Conservation (phyloP, 2,797 vertebrate species). For the Enteromius radiatus region DNA sequence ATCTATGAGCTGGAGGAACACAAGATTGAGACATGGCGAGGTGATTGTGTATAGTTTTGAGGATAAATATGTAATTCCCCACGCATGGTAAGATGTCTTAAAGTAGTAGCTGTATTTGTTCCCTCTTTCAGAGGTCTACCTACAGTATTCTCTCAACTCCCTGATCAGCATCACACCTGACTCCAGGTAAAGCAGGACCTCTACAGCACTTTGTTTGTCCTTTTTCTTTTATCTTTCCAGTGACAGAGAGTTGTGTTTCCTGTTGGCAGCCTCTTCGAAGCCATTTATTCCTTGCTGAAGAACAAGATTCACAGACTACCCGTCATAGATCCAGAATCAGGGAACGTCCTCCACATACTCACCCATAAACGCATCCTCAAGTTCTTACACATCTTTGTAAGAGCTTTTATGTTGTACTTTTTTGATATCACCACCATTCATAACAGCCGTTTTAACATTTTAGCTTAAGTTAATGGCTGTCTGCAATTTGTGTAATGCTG, state of each 20-base stretch:
- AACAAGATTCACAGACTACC: slow-evolving; percentile 98
- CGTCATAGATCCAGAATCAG: slow-evolving; percentile 93
- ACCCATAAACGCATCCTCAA: slow-evolving; percentile 99
- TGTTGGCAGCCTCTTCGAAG: slow-evolving; percentile 89
- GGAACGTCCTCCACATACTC: slow-evolving; percentile 98
- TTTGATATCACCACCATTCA: neutral
- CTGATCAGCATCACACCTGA: slow-evolving; percentile 98
- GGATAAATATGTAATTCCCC: neutral
- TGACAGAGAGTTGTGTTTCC: slow-evolving; percentile 55
- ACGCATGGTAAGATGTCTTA: neutral
- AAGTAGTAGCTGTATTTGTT: slow-evolving; percentile 14
- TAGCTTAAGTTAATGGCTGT: neutral
- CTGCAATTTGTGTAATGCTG: neutral
- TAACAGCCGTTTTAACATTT: neutral
- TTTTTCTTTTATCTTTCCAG: slow-evolving; percentile 18
- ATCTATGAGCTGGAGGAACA: slow-evolving; percentile 97
- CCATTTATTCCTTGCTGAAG: slow-evolving; percentile 97
- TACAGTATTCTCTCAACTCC: slow-evolving; percentile 90
- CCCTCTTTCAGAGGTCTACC: slow-evolving; percentile 86
- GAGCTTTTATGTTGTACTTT: slow-evolving; percentile 54
- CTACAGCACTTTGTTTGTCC: neutral
- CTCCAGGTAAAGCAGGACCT: slow-evolving; percentile 83
- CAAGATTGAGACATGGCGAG: slow-evolving; percentile 98
- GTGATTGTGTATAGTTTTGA: slow-evolving; percentile 70
- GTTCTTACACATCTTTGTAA: slow-evolving; percentile 98